Conservation (phyloP, 1,140 invertebrate species). For the Ceratitis capitata region DNA sequence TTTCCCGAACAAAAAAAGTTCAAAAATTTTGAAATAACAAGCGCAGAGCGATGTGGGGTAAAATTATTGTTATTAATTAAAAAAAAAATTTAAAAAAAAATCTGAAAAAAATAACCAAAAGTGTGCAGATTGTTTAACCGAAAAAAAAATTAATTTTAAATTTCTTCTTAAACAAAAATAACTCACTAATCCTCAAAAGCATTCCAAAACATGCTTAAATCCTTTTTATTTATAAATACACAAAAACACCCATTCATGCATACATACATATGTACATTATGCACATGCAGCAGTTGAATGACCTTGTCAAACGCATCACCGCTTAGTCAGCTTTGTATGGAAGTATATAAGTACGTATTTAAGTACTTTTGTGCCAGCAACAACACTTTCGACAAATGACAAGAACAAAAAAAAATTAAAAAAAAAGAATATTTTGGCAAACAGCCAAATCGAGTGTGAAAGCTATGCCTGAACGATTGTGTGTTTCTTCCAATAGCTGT, state of each 20-base stretch:
- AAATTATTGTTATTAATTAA: too few species aligned
- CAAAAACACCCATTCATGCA: background rate
- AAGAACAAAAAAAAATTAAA: too few species aligned
- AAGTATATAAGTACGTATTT: too few species aligned
- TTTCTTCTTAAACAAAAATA: background rate
- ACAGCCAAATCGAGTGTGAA: slow-evolving; percentile 1
- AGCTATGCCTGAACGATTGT: background rate
- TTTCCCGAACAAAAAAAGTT: too few species aligned
- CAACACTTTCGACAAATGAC: background rate
- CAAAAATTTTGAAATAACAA: too few species aligned
- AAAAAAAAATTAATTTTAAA: too few species aligned
- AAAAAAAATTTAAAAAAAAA: too few species aligned
- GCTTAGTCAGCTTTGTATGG: background rate
- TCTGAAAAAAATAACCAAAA: too few species aligned
- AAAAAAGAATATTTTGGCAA: too few species aligned
- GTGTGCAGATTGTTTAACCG: too few species aligned
- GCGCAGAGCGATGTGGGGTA: too few species aligned
- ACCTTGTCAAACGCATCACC: background rate
- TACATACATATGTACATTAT: background rate
- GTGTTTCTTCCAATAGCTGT: too few species aligned
- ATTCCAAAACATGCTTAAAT: background rate
- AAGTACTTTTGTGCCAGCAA: background rate
- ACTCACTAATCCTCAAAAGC: background rate
- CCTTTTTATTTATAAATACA: background rate
- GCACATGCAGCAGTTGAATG: background rate